Percentiles rank a stretch among this genome's conserved stretches.
Conservation (phyloP, 2,113 vertebrate species). For the Cynocephalus volans region DNA sequence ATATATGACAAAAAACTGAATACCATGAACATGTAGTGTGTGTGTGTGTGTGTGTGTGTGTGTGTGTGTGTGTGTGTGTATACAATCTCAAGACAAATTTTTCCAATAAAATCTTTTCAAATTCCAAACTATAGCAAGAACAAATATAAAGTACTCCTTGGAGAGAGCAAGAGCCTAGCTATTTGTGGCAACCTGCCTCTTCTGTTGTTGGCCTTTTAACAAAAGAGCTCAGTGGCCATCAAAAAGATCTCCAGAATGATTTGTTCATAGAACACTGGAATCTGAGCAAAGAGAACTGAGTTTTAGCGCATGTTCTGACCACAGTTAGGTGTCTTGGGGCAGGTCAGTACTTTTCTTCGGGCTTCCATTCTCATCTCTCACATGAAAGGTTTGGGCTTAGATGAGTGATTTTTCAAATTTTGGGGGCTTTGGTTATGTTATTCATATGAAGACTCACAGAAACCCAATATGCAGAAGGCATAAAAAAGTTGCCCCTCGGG, state of each 20-base stretch:
- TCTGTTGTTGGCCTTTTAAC: background rate
- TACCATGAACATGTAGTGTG: background rate
- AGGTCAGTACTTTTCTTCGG: background rate
- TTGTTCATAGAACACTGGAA: background rate
- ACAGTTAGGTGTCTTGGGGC: background rate
- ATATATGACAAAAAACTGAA: constrained; percentile 7
- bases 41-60: too few species aligned
- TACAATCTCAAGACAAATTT: background rate
- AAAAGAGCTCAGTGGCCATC: background rate
- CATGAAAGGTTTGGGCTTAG: background rate
- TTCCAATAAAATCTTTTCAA: background rate
- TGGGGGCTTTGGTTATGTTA: background rate
- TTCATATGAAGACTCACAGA: constrained; percentile 7
- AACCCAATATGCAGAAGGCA: background rate
- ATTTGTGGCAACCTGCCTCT: background rate
- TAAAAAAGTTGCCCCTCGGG: background rate
- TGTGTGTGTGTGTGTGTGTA: background rate
- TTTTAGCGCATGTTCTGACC: background rate
- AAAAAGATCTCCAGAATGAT: background rate
- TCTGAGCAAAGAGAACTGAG: background rate
- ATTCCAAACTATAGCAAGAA: constrained; percentile 40
- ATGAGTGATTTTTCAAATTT: constrained; percentile 43
- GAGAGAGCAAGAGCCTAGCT: background rate
- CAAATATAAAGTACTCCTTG: background rate
- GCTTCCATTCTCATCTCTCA: background rate